Base-by-base conservation (phyloP, 53 echinoderm and acorn worm genomes). In the Henricia sp. region DNA sequence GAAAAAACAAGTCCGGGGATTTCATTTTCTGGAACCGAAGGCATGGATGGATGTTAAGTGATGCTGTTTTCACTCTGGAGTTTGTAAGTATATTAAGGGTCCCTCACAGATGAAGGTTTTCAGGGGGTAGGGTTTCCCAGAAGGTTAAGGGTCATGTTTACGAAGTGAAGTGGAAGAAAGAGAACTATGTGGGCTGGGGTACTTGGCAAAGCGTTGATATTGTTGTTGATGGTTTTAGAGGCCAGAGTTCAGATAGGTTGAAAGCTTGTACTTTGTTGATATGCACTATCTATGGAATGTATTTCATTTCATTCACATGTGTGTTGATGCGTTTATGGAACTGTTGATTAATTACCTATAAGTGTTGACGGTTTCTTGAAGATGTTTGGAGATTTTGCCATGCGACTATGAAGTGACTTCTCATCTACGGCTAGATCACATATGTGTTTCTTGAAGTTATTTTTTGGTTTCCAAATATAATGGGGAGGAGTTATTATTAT, bases 91-190 rank as follows among this genome's bases (percentile, higher is more conserved):
- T 11, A 67, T 14, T 16, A 30, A 23, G 13, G 9, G 67, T 67
- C 37, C 39, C 8, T 4, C 37, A n/a, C 65, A 38, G 37, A 10
- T 16, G 21, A 26, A 24, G 67, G 37, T 16, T 4, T 29, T 4
- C 9, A 10, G 70, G 33, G 62, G 33, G 11, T 3, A 28, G 62
- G 23, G 62, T 56, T 56, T n/a, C n/a, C n/a, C 55, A 4, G 20
- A 25, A 20, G 42, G 78, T 78, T 34, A 29, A 21, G n/a, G 80
- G 80, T 80, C 80, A 80, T 80, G 80, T 80, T 80, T 62, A 80
- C 50, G 34, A 80, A 80, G 80, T 80, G 80, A 80, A 63, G 65
- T 65, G 20, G 60, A 63, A 80, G 80, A 80, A 80, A 80, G 80
- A 64, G 71, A 80, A 57, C 29, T 25, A 48, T 80, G 65, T 80